These are phyloP conservation scores for Petrolisthes cinctipes DNA, from an alignment of 2,888 invertebrate species.

Conservation along the genomic window DNA sequence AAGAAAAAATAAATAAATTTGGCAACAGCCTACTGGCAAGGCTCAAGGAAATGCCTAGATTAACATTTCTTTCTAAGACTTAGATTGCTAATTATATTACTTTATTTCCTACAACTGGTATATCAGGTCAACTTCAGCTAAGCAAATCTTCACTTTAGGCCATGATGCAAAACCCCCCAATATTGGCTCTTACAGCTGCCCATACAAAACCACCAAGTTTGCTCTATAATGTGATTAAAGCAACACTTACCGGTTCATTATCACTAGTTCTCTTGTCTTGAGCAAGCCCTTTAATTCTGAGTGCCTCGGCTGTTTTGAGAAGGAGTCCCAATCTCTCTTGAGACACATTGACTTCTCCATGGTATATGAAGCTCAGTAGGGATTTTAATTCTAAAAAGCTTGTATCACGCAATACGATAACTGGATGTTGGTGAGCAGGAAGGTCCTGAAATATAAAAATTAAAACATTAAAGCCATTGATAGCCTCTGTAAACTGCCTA, in stretches of 20 bases:
- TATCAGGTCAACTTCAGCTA: no score
- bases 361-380: conserved; percentile 66
- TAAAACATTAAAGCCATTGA: background rate
- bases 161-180: no score
- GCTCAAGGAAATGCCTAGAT: no score
- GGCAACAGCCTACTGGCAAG: background rate
- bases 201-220: no score
- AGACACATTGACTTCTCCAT: conserved; percentile 66
- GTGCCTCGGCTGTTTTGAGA: conserved; percentile 65
- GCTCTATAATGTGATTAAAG: no score
- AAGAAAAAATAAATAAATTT: background rate
- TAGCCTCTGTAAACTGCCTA: background rate
- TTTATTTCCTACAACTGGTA: no score
- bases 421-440: conserved; percentile 66
- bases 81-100: no score
- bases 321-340: conserved; percentile 63
- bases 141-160: no score
- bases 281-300: conserved; percentile 66
- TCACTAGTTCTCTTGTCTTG: conserved; percentile 65
- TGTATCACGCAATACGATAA: conserved; percentile 65
- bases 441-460: conserved; percentile 55
- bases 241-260: conserved; percentile 57
- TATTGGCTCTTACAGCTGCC: no score
- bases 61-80: no score
- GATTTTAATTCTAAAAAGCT: conserved; percentile 65